A percentile compares a stretch with the other conserved stretches of the same genome.
Conservation (phyloP, 1,140 invertebrate genomes). For the Drosophila orena region DNA sequence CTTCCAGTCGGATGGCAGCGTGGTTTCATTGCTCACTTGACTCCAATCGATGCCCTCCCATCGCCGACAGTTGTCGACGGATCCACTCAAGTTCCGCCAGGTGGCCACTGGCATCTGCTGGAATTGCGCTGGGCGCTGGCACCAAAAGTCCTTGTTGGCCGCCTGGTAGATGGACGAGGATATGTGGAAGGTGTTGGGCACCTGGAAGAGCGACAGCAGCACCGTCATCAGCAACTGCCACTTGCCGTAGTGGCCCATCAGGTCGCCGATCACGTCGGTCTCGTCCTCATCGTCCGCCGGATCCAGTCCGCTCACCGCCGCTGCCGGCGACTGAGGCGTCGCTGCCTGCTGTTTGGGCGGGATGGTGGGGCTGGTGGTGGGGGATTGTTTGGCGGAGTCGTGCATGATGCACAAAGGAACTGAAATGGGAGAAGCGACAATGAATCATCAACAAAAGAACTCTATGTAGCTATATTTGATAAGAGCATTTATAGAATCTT, state of each 20-base stretch:
- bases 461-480: not conserved
- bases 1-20: constrained; percentile 41
- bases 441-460: not conserved
- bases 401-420: constrained; percentile 80
- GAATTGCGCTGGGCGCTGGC: constrained; percentile 86
- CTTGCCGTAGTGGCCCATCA: constrained; percentile 90
- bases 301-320: constrained; percentile 24
- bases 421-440: constrained; percentile 24
- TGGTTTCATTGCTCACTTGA: constrained; percentile 48
- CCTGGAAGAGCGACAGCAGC: constrained; percentile 89
- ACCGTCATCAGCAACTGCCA: constrained; percentile 91
- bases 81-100: constrained; percentile 88
- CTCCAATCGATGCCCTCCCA: constrained; percentile 73
- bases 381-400: constrained; percentile 75
- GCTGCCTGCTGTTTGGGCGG: constrained; percentile 58
- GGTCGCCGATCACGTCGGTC: constrained; percentile 88
- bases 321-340: constrained; percentile 48
- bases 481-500: no score
- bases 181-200: constrained; percentile 91
- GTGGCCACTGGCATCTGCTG: constrained; percentile 85
- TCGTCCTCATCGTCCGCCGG: constrained; percentile 85
- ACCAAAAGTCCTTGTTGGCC: constrained; percentile 88
- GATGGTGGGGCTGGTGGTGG: constrained; percentile 42
- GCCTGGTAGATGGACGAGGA: constrained; percentile 89
- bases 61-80: constrained; percentile 85